Conservation (phyloP, 2,797 vertebrate genomes). For the Aulostomus chinensis region DNA sequence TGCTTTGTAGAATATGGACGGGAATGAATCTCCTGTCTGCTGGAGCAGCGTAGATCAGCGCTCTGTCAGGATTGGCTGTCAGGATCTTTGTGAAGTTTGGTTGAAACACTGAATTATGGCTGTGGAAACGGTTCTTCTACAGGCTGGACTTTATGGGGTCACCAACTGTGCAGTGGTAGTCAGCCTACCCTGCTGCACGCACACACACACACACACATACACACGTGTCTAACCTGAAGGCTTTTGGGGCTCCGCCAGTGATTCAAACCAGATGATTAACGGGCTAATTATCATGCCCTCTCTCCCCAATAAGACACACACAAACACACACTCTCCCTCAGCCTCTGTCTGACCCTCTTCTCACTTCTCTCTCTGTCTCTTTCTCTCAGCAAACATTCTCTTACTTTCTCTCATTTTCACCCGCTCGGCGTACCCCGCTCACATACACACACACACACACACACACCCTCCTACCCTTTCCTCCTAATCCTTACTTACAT, state of each 20-base stretch:
- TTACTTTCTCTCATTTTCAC: constrained; percentile 39
- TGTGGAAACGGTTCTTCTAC: constrained; percentile 36
- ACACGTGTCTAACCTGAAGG: constrained; percentile 46
- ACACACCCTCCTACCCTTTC: constrained; percentile 7
- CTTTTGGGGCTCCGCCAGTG: constrained; percentile 41
- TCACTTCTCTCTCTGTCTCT: constrained; percentile 1
- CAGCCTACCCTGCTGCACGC: constrained; percentile 45
- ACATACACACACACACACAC: background rate
- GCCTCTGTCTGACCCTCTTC: constrained; percentile 62
- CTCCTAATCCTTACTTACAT: constrained; percentile 42
- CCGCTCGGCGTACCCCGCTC: constrained; percentile 15
- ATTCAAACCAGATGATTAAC: constrained; percentile 69
- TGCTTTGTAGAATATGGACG: constrained; percentile 21
- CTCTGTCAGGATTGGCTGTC: constrained; percentile 19
- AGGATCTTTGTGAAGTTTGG: constrained; percentile 28
- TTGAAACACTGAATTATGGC: constrained; percentile 49
- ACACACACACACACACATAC: constrained; percentile 19
- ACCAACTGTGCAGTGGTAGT: constrained; percentile 42
- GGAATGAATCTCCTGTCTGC: constrained; percentile 44
- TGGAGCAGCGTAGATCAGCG: constrained; percentile 38
- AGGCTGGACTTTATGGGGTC: constrained; percentile 62
- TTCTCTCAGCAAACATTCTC: constrained; percentile 37
- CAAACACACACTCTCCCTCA: constrained; percentile 29
- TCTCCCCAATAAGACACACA: constrained; percentile 36
- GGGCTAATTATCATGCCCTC: constrained; percentile 54